phyloP scores from a whole-genome alignment of 1,140 invertebrate genomes.

The Nasonia longicornis region DNA sequence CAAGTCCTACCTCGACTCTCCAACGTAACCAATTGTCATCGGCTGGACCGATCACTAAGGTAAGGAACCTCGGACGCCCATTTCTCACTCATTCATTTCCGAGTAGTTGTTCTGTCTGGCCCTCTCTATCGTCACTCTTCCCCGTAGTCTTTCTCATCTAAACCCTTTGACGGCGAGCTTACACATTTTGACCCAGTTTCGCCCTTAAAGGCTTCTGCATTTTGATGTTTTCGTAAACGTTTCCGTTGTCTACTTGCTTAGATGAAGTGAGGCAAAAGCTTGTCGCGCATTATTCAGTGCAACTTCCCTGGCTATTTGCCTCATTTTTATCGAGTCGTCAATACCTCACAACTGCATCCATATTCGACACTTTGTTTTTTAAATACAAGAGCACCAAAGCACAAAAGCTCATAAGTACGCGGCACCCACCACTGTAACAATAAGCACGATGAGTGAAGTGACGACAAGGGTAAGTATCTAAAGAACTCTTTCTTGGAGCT shows the following conservation, averaged over 20 bases:
- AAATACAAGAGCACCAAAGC: background rate
- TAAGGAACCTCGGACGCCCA: constrained; percentile 66
- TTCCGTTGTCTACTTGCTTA: no score
- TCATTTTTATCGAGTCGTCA: background rate
- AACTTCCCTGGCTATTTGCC: no score
- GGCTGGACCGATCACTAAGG: constrained; percentile 94
- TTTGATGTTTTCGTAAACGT: no score
- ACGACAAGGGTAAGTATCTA: background rate
- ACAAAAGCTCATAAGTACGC: background rate
- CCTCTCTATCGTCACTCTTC: background rate
- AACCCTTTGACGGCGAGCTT: background rate
- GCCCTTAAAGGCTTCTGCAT: no score
- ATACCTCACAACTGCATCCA: background rate
- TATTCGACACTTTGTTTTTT: background rate
- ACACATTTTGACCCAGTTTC: no score
- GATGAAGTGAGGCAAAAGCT: no score
- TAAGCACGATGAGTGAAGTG: no score
- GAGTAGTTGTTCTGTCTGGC: no score
- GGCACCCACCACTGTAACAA: background rate
- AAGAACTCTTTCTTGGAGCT: background rate
- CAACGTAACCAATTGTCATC: constrained; percentile 74
- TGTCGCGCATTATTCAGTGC: no score
- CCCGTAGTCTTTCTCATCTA: background rate
- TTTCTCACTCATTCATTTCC: background rate
- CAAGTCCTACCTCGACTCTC: constrained; percentile 80